Evolutionary conservation across 2,113 vertebrate species (phyloP).

Genomic region (Otolemur garnettii): DNA sequence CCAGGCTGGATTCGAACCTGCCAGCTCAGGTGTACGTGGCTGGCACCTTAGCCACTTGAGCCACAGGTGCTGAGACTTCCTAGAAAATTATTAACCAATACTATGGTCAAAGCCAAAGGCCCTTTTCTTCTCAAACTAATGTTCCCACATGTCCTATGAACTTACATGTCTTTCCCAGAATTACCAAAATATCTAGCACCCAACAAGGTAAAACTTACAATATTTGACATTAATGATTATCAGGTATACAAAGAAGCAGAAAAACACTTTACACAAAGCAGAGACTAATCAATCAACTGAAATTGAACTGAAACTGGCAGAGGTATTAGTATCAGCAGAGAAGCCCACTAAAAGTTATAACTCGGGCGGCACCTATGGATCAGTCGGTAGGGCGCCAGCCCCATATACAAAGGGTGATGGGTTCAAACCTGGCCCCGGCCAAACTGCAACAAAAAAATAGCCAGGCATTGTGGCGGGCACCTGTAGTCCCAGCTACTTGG

Average conservation of each 20-base stretch:
- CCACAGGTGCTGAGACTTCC: neutral
- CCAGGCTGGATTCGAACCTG: no score
- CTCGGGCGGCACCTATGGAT: no score
- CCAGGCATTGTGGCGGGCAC: no score
- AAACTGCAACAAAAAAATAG: no score
- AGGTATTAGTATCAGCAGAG: neutral
- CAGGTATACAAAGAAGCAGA: neutral
- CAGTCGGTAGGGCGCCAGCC: no score
- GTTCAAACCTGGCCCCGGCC: no score
- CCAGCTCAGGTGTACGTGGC: no score
- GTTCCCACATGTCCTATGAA: neutral
- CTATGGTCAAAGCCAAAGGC: neutral
- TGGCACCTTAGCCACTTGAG: no score
- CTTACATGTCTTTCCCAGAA: neutral
- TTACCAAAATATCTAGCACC: neutral
- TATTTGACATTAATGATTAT: neutral
- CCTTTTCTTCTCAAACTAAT: neutral
- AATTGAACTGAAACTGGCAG: neutral
- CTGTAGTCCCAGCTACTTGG: no score
- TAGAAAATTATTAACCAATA: constrained; percentile 18
- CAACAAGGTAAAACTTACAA: neutral
- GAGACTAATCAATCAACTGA: neutral
- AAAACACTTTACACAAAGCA: constrained; percentile 15
- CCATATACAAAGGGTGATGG: neutral
- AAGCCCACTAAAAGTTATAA: neutral